Evolutionary conservation across 2,113 vertebrate species (phyloP).

Genomic region (Daboia siamensis): DNA sequence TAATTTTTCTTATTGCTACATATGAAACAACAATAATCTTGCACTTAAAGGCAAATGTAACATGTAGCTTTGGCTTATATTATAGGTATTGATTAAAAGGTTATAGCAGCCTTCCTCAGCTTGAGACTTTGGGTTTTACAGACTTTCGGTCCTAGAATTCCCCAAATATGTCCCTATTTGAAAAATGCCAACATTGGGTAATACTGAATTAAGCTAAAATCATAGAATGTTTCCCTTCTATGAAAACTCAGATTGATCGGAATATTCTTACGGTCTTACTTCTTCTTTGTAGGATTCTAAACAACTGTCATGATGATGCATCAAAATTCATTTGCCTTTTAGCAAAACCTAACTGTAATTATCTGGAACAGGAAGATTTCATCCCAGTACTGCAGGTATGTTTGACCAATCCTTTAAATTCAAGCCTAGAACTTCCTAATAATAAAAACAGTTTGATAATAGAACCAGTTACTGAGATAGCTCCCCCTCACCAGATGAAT

Average conservation of each 20-base stretch:
- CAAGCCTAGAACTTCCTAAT: neutral
- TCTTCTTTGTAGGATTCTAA: constrained; percentile 76
- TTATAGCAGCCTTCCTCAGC: neutral
- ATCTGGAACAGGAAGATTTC: constrained; percentile 93
- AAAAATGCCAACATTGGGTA: neutral
- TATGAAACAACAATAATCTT: neutral
- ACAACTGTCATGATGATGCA: constrained; percentile 89
- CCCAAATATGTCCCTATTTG: neutral
- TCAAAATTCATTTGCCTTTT: constrained; percentile 88
- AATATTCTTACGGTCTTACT: neutral
- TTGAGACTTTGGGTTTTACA: neutral
- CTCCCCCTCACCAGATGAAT: neutral
- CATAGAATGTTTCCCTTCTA: neutral
- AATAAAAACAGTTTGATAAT: neutral
- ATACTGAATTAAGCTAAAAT: neutral
- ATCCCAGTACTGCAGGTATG: constrained; percentile 93
- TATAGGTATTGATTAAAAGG: neutral
- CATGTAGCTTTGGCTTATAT: neutral
- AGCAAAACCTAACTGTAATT: constrained; percentile 84
- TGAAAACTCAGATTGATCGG: neutral
- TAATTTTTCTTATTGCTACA: neutral
- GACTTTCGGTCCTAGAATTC: neutral
- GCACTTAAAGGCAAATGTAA: neutral
- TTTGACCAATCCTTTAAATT: neutral
- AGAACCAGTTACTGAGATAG: neutral